Percentiles rank a stretch among this genome's conserved stretches.
These are phyloP conservation scores for Orthosia gracilis DNA, from an alignment of 2,888 invertebrate species.

Conservation along the genomic window DNA sequence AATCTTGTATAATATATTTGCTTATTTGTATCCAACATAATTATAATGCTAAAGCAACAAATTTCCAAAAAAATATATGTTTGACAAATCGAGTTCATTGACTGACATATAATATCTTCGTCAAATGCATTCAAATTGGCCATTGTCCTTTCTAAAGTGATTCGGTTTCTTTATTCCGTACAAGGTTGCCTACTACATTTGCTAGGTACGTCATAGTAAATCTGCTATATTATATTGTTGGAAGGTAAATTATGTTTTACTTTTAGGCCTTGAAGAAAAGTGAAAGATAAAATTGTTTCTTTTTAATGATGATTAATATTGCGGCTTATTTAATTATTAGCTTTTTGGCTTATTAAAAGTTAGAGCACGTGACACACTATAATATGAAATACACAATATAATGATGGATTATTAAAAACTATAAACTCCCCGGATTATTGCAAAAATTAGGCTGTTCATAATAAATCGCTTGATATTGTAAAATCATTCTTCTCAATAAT, in stretches of 20 bases:
- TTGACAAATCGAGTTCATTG: conserved; percentile 46
- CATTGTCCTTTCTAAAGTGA: conserved; percentile 57
- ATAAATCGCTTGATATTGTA: too few species aligned
- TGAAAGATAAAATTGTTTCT: not conserved
- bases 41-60: not conserved
- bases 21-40: too few species aligned
- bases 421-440: too few species aligned
- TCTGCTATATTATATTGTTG: not conserved
- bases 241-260: conserved; percentile 9
- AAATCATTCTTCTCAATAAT: too few species aligned
- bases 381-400: not conserved
- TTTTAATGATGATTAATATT: not conserved
- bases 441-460: too few species aligned
- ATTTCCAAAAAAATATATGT: not conserved
- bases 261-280: not conserved
- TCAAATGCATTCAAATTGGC: conserved; percentile 18
- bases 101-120: conserved; percentile 25
- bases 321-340: too few species aligned
- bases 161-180: conserved; percentile 21
- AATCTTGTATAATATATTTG: too few species aligned
- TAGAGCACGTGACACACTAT: not conserved
- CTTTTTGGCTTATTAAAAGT: not conserved
- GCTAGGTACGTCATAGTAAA: conserved; percentile 10
- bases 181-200: conserved; percentile 47
- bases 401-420: too few species aligned